Evolutionary conservation across 2,113 vertebrate genomes (phyloP).

Genomic region (Petroica traversi): DNA sequence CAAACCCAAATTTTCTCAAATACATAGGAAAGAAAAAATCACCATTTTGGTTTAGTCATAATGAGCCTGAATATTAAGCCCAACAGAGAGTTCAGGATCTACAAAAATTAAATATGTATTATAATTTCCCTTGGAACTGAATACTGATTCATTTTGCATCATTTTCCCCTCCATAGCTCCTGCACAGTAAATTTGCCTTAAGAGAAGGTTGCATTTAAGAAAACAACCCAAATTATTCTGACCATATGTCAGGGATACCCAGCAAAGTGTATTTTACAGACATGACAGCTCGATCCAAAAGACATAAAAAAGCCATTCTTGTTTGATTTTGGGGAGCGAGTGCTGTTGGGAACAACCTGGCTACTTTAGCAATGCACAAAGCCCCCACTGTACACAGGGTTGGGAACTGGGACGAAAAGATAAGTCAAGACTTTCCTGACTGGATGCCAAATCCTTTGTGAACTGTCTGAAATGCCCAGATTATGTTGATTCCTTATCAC

Average conservation of each 20-base stretch:
- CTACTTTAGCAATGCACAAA: neutral
- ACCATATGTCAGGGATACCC: constrained; percentile 35
- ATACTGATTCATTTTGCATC: neutral
- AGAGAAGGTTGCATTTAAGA: neutral
- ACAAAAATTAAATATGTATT: neutral
- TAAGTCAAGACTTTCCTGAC: constrained; percentile 48
- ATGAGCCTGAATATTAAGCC: neutral
- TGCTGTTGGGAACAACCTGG: neutral
- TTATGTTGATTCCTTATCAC: constrained; percentile 46
- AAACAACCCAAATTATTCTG: constrained; percentile 38
- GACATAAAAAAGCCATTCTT: neutral
- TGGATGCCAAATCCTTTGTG: constrained; percentile 30
- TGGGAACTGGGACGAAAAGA: constrained; percentile 28
- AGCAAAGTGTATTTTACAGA: constrained; percentile 11
- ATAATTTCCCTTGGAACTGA: neutral
- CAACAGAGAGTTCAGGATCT: neutral
- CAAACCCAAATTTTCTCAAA: neutral
- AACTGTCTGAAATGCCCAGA: constrained; percentile 21
- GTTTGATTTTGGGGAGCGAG: neutral
- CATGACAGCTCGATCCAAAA: constrained; percentile 30
- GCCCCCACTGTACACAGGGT: neutral
- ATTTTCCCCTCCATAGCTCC: neutral
- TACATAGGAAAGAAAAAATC: neutral
- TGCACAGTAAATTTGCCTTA: neutral
- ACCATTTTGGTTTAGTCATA: neutral